These are phyloP conservation scores for Dolichallabes microphthalmus DNA, from an alignment of 2,113 vertebrate genomes.

Conservation along the genomic window DNA sequence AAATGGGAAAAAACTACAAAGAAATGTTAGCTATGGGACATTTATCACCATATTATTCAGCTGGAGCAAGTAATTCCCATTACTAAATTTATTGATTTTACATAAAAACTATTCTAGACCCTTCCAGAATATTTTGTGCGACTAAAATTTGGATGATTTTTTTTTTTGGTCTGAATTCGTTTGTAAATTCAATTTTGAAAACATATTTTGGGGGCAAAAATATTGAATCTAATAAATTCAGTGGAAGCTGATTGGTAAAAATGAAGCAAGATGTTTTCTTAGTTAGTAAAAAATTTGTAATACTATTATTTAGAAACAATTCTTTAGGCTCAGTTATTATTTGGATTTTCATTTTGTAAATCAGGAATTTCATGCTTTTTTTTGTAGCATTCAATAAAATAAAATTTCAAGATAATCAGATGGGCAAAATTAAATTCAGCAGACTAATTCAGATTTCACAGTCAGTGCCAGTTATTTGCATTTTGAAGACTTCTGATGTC, in stretches of 20 bases:
- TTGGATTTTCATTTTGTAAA: no score
- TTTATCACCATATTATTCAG: neutral
- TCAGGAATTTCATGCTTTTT: no score
- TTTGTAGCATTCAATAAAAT: neutral
- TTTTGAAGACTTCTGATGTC: neutral
- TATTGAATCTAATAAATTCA: neutral
- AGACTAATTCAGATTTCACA: neutral
- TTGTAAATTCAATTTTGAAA: neutral
- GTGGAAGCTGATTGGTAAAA: neutral
- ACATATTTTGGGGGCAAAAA: neutral
- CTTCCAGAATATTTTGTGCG: neutral
- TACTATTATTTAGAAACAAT: neutral
- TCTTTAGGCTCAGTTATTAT: neutral
- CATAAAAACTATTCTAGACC: neutral
- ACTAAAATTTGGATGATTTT: neutral
- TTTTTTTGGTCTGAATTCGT: neutral
- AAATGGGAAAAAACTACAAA: neutral
- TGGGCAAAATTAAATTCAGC: neutral
- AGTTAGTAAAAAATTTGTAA: neutral
- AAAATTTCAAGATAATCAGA: neutral
- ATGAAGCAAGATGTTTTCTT: neutral
- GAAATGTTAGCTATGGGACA: neutral
- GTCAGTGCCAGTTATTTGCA: neutral
- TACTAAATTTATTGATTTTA: neutral
- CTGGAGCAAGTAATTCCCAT: neutral